These are phyloP conservation scores for Meda fulgida DNA, from an alignment of 2,797 vertebrate species.

Conservation along the genomic window DNA sequence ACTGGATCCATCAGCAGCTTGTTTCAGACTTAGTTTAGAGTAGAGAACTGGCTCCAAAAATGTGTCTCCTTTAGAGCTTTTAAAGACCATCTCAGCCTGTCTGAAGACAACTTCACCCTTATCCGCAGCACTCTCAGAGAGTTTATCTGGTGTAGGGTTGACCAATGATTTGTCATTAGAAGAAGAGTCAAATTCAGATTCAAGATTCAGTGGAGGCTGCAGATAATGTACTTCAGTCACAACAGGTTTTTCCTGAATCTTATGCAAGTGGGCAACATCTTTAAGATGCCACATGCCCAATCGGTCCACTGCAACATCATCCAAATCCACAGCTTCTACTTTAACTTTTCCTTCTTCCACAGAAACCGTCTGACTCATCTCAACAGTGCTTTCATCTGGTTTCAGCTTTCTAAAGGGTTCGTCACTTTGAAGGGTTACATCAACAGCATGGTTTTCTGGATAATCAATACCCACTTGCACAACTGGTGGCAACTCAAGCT, in stretches of 20 bases:
- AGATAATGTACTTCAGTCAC: neutral
- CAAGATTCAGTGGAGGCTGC: neutral
- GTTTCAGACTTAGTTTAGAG: conserved; percentile 65
- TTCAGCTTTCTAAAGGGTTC: neutral
- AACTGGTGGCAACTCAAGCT: conserved; percentile 11
- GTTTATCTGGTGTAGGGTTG: neutral
- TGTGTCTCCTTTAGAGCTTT: neutral
- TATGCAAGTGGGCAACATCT: neutral
- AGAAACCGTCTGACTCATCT: neutral
- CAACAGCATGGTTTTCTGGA: neutral
- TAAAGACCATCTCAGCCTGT: neutral
- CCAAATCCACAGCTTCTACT: neutral
- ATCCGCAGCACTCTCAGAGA: neutral
- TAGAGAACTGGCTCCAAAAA: conserved; percentile 48
- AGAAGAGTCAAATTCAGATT: neutral
- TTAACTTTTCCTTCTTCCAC: neutral
- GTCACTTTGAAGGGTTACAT: neutral
- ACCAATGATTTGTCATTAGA: neutral
- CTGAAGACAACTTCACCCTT: neutral
- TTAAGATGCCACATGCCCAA: neutral
- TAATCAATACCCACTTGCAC: rapidly evolving
- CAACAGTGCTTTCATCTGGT: neutral
- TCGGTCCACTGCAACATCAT: neutral
- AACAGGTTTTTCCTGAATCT: neutral
- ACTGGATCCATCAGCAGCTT: conserved; percentile 60